phyloP scores from a whole-genome alignment of 2,113 vertebrate genomes.

The Pluvianellus socialis region DNA sequence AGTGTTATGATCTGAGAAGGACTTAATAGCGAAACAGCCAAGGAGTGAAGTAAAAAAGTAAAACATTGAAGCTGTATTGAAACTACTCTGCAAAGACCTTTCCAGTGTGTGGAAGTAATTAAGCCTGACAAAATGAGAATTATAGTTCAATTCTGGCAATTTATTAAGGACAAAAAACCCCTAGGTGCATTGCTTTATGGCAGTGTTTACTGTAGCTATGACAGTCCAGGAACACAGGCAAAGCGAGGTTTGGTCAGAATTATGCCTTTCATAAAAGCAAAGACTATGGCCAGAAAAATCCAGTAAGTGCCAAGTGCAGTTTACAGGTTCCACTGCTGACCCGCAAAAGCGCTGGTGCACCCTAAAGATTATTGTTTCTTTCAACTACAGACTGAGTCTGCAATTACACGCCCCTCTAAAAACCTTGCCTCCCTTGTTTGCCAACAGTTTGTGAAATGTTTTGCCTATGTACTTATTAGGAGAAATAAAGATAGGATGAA shows the following conservation, averaged over 20 bases:
- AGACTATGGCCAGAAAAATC: not conserved
- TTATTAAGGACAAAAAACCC: not conserved
- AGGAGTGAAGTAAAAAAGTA: not conserved
- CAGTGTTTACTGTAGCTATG: not conserved
- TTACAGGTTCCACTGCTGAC: not conserved
- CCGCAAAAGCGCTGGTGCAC: too few relatives aligned
- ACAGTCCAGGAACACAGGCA: not conserved
- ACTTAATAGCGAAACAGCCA: not conserved
- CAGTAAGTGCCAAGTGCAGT: fast-evolving
- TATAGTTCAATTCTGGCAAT: not conserved
- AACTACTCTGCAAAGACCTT: not conserved
- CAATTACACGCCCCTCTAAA: not conserved
- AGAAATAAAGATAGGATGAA: not conserved
- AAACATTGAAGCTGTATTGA: not conserved
- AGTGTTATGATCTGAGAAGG: fast-evolving
- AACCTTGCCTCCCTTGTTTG: too few relatives aligned
- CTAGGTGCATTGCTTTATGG: too few relatives aligned
- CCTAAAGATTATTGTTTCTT: not conserved
- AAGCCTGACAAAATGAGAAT: not conserved
- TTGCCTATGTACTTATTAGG: not conserved
- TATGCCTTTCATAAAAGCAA: not conserved
- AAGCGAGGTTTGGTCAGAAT: not conserved
- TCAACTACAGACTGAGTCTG: not conserved
- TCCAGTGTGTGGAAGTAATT: not conserved
- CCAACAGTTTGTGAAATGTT: not conserved